phyloP scores from a whole-genome alignment of 2,888 invertebrate genomes.

The Coenonympha arcania region DNA sequence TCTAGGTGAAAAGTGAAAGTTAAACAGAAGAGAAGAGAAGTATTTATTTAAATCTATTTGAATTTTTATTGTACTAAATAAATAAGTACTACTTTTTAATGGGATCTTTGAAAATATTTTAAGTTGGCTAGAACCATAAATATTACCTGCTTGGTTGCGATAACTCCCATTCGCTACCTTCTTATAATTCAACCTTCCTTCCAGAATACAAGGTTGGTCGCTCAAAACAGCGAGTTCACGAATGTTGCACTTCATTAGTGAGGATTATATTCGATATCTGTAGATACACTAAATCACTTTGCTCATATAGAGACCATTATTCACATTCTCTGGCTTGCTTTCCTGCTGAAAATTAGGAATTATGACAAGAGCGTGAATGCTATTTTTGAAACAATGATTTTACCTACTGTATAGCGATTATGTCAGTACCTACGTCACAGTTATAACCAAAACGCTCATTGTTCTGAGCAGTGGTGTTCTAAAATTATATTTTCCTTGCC shows the following conservation, averaged over 20 bases:
- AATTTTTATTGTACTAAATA: background rate
- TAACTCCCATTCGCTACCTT: conserved; percentile 74
- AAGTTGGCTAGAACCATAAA: background rate
- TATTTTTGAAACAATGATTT: conserved; percentile 10
- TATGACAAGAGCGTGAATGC: conserved; percentile 1
- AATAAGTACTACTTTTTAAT: too few species aligned
- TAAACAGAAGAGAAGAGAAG: too few species aligned
- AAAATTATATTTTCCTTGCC: background rate
- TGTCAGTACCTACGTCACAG: background rate
- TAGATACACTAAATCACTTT: background rate
- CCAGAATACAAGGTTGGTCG: conserved; percentile 76
- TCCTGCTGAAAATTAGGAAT: background rate
- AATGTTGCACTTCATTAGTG: conserved; percentile 81
- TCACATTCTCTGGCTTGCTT: background rate
- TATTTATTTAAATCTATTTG: too few species aligned
- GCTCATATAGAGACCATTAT: background rate
- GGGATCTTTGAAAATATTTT: too few species aligned
- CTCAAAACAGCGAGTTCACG: conserved; percentile 78
- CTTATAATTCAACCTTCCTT: conserved; percentile 83
- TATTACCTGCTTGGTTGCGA: conserved; percentile 61
- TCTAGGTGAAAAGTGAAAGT: background rate
- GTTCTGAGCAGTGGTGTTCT: background rate
- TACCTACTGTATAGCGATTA: background rate
- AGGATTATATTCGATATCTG: background rate
- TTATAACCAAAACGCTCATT: background rate